A percentile compares a stretch with the other conserved stretches of the same genome.
Evolutionary conservation across 2,888 invertebrate genomes (phyloP).

Genomic region (Troides oblongomaculatus): DNA sequence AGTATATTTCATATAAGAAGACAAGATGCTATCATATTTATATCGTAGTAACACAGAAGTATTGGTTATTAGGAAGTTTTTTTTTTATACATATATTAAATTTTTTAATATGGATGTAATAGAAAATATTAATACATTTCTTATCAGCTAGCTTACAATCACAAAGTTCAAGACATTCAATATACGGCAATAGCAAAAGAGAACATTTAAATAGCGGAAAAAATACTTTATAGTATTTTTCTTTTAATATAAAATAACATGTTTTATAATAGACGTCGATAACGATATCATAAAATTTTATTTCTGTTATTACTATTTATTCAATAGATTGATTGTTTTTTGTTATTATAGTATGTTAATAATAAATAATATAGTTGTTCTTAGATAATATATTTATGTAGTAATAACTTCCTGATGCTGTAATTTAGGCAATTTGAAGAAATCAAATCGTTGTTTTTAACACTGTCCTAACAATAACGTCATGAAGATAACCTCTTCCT

Average conservation of each 20-base stretch:
- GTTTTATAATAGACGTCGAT: constrained; percentile 1
- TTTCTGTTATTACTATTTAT: constrained; percentile 2
- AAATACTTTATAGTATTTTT: not conserved
- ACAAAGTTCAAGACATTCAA: constrained; percentile 68
- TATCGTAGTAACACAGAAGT: constrained; percentile 49
- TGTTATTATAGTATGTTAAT: not conserved
- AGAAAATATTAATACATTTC: constrained; percentile 77
- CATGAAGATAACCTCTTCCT: too few relatives aligned
- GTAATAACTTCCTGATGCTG: too few relatives aligned
- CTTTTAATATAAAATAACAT: not conserved
- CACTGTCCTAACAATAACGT: constrained; percentile 1
- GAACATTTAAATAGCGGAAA: not conserved
- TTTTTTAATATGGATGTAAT: constrained; percentile 65
- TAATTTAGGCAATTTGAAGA: not conserved
- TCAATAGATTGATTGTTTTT: not conserved
- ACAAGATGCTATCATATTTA: constrained; percentile 34
- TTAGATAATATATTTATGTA: too few relatives aligned
- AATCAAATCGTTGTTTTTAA: constrained; percentile 7
- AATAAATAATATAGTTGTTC: not conserved
- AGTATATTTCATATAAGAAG: constrained; percentile 18
- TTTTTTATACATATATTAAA: constrained; percentile 52
- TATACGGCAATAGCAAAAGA: constrained; percentile 29
- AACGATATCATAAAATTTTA: not conserved
- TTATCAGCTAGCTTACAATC: constrained; percentile 67
- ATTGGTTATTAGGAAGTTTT: constrained; percentile 60